Conservation (phyloP, 2,797 vertebrate species). For the Coranthus polyacanthus region DNA sequence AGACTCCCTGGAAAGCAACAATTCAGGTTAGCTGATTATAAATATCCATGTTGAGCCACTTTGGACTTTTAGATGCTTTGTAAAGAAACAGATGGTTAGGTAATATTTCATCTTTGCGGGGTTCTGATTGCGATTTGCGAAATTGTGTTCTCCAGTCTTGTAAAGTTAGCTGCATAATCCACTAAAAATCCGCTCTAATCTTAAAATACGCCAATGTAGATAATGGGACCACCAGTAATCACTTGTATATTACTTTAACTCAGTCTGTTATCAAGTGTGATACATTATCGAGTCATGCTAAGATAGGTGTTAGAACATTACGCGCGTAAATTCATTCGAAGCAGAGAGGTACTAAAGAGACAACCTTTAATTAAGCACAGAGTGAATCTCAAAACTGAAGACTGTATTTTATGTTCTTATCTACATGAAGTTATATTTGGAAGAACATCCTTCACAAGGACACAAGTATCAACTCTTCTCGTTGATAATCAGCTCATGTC, state of each 20-base stretch:
- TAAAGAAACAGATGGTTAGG: slow-evolving; percentile 11
- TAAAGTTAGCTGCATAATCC: not conserved
- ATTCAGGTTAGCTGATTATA: not conserved
- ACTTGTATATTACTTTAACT: slow-evolving; percentile 1
- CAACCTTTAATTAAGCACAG: not conserved
- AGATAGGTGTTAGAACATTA: not conserved
- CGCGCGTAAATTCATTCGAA: not conserved
- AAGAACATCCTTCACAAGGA: slow-evolving; percentile 23
- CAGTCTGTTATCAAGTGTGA: not conserved
- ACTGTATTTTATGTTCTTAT: not conserved
- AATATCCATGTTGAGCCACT: not conserved
- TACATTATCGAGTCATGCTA: no score
- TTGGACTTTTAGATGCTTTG: not conserved
- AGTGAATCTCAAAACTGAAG: slow-evolving; percentile 1
- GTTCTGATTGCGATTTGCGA: not conserved
- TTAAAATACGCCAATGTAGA: not conserved
- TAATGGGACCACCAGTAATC: not conserved
- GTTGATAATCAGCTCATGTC: slow-evolving; percentile 43
- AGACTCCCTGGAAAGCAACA: slow-evolving; percentile 24
- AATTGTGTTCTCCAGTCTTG: not conserved
- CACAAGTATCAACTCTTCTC: slow-evolving; percentile 18
- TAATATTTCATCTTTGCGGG: not conserved
- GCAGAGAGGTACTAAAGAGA: not conserved
- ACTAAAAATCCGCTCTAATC: not conserved
- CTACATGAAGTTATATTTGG: not conserved